Base-by-base conservation (phyloP, 2,113 vertebrate genomes). In the Elephas maximus region DNA sequence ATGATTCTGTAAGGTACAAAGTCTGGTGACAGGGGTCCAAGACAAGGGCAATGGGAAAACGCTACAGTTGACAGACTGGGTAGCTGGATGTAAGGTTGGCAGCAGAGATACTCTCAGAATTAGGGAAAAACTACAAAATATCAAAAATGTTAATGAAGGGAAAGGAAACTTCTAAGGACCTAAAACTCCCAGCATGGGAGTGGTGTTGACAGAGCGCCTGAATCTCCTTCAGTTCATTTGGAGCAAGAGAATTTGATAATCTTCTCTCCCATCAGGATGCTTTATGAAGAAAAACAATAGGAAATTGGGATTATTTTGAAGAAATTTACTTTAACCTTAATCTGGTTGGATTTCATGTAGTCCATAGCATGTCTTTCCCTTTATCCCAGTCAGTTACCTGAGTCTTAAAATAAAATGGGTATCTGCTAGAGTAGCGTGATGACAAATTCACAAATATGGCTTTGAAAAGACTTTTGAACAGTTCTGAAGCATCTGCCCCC, bases 121-220 rank as follows among this genome's bases (percentile, higher is more conserved):
- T 81, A 48, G 10, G 21, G 71, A 7, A 41, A 78, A 86, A 37
- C 14, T 88, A 65, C 20, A 60, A 81, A 90, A n/a, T 57, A 92
- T 69, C 88, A n/a, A 57, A 85, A 92, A 37, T 8, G 37, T 86
- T 74, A 74, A 45, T 95, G 80, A 77, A 84, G 65, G 80, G 48
- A 97, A 87, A 63, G 28, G 71, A 77, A 96, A 91, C 60, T 77
- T 96, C 53, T 86, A 62, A 88, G 41, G 60, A 65, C 48, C 73
- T 88, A 12, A 88, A 86, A 76, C 5, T 17, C 37, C 48, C 1
- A 41, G 65, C 37, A 60, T 41, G 24, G 41, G 11, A 85, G 9
- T 63, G 5, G 53, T 51, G 17, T 92, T 78, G 69, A 76, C 24
- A 33, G 10, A 44, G 37, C 44, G 45, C 63, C 63, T 45, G 20